phyloP scores from a whole-genome alignment of 2,113 vertebrate genomes.

The Tor tambroides region DNA sequence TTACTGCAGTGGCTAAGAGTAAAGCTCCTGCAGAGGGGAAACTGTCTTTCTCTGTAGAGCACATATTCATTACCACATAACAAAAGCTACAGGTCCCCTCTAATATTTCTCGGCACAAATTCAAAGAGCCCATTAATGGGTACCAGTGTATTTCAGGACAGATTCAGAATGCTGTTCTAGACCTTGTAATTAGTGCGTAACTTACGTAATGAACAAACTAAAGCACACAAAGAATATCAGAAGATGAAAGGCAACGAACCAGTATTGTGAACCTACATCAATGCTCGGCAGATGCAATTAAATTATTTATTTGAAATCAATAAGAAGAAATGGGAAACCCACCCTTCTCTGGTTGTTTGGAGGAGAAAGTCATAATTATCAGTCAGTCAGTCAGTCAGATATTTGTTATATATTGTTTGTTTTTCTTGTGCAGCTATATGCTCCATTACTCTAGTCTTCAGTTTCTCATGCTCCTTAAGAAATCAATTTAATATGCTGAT shows the following conservation, averaged over 20 bases:
- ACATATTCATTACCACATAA: slow-evolving; percentile 46
- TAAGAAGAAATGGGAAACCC: background rate
- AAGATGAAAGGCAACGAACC: background rate
- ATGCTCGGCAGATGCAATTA: background rate
- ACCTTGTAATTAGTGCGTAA: background rate
- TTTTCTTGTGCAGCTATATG: no score
- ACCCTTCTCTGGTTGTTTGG: background rate
- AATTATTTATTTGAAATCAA: slow-evolving; percentile 23
- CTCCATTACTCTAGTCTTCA: no score
- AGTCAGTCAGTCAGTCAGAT: background rate
- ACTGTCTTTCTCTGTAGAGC: slow-evolving; percentile 39
- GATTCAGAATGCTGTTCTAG: slow-evolving; percentile 30
- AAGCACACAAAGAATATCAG: no score
- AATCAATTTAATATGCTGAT: no score
- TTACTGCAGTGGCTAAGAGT: background rate
- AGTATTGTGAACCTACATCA: background rate
- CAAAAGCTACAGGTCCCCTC: slow-evolving; percentile 35
- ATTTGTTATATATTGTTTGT: no score
- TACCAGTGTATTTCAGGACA: slow-evolving; percentile 17
- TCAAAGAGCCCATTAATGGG: slow-evolving; percentile 46
- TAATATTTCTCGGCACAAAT: slow-evolving; percentile 36
- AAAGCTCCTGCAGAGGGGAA: slow-evolving; percentile 9
- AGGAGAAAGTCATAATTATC: background rate
- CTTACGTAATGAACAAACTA: slow-evolving; percentile 13
- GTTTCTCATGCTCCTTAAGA: no score